Evolutionary conservation across 2,797 vertebrate species (phyloP).

Genomic region (Acridotheres tristis): DNA sequence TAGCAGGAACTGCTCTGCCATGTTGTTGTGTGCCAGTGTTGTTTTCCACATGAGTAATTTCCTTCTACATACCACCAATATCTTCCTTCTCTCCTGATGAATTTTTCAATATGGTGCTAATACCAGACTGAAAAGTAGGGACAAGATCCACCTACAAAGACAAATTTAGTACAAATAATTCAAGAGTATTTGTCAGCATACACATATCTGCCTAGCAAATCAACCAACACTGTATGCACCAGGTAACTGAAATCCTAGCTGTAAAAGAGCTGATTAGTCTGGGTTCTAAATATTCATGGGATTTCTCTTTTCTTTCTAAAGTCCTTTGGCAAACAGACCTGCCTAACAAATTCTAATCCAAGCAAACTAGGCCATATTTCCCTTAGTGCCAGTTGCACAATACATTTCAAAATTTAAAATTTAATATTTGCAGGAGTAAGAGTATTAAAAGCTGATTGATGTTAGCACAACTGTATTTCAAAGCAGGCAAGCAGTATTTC

Average conservation of each 20-base stretch:
- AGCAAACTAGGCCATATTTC: not conserved
- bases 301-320: not conserved
- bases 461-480: not conserved
- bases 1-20: not conserved
- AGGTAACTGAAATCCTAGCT: not conserved
- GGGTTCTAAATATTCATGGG: not conserved
- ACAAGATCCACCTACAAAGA: not conserved
- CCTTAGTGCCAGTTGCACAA: not conserved
- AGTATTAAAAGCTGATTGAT: not conserved
- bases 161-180: not conserved
- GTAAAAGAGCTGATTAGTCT: not conserved
- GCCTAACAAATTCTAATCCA: not conserved
- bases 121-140: not conserved
- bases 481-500: not conserved
- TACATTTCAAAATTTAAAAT: not conserved
- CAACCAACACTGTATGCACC: not conserved
- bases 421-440: rapidly evolving
- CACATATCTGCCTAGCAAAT: not conserved
- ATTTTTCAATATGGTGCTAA: not conserved
- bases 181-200: not conserved
- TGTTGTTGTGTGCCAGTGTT: not conserved
- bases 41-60: not conserved
- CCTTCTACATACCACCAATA: not conserved
- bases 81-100: not conserved
- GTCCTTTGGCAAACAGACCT: not conserved